Evolutionary conservation across 30 jellyfish, hydroid and myxozoan genomes (phyloP).

Genomic region (Turritopsis dohrnii): DNA sequence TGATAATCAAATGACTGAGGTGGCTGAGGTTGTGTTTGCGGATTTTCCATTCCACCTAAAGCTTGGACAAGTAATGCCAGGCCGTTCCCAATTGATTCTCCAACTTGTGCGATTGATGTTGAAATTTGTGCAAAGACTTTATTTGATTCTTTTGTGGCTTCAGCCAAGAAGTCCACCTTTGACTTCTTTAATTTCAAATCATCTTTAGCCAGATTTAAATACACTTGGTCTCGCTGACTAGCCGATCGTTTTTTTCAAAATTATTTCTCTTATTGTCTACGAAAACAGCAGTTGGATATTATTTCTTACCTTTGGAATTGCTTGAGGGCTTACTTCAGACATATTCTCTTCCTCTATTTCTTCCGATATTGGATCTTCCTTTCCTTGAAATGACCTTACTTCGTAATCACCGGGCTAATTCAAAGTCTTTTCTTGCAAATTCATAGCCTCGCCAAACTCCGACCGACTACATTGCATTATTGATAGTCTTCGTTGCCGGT

Average conservation of each 20-base stretch:
- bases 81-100: neutral
- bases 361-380: neutral
- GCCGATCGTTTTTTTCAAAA: neutral
- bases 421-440: neutral
- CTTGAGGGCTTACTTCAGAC: neutral
- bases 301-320: neutral
- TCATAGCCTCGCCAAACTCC: neutral
- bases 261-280: neutral
- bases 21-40: no score
- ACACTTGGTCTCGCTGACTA: neutral
- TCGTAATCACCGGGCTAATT: no score
- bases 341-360: neutral
- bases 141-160: neutral
- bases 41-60: neutral
- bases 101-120: neutral
- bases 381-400: no score
- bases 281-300: neutral
- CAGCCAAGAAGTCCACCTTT: neutral
- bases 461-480: neutral
- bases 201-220: neutral
- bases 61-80: neutral
- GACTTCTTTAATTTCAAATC: neutral
- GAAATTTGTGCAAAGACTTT: neutral
- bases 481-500: neutral
- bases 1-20: no score